Evolutionary conservation across 1,140 invertebrate genomes (phyloP), one percentile per base, ranked within the genome.

Genomic region (Apis dorsata): DNA sequence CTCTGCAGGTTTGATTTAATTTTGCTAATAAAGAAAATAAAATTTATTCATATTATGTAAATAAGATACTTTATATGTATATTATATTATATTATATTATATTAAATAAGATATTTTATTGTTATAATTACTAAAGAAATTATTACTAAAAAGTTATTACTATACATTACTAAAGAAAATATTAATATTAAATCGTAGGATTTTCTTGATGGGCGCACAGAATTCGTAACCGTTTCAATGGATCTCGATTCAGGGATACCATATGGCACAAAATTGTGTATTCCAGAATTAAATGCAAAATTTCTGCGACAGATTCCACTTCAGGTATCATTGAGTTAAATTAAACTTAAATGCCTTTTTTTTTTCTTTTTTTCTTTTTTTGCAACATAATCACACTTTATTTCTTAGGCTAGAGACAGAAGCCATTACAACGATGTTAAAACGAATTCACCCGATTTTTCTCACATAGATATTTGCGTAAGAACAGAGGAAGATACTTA

Each of bases 401-500:
- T 59, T 62, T 62, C 12, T 21, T 19, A 88, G 84, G 69, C 68
- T 28, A 81, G 87, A 44, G 76, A 88, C 34, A 78, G 59, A 53
- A 59, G 59, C 24, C 75, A 81, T 12, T 88, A 60, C 63, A 28
- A 17, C 13, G 73, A 62, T 15, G 69, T 66, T 75, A 0, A 28
- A 11, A 15, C 8, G 9, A 34, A 21, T 11, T 65, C 12, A 8
- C 71, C 65, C 4, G 66, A 85, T 62, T 83, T 83, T 24, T 88
- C 89, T 4, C 92, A 94, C 75, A 88, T 94, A 8, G 94, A 95
- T 69, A 93, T 95, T 85, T 95, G 94, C 80, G 95, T 95, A 0
- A 91, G 94, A 62, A 92, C 91, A 1, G 94, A 95, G 88, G 92
- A 91, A 10, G 95, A 95, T 79, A 95, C 93, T 88, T 95, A 95